Percentiles rank a stretch among this genome's conserved stretches.
Evolutionary conservation across 2,797 vertebrate genomes (phyloP).

Genomic region (Dryobates pubescens): DNA sequence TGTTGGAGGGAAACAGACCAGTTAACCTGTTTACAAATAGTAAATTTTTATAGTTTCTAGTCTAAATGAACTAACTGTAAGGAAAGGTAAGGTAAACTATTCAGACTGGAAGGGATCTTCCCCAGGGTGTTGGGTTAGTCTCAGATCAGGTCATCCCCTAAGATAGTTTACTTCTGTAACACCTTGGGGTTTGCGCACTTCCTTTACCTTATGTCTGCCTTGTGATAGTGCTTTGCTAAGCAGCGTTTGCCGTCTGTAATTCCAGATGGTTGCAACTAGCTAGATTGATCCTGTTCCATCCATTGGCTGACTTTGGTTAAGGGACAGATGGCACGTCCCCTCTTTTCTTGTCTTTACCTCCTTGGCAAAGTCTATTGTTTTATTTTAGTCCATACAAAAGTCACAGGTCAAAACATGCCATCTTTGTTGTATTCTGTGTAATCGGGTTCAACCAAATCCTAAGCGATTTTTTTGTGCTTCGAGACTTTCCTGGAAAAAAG

Average conservation of each 20-base stretch:
- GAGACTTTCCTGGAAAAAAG: background rate
- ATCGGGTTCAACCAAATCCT: background rate
- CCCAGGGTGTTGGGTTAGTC: background rate
- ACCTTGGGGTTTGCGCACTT: background rate
- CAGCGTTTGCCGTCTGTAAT: conserved; percentile 63
- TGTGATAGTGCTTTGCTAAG: conserved; percentile 63
- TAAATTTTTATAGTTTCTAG: background rate
- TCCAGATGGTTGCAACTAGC: conserved; percentile 72
- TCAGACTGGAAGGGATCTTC: background rate
- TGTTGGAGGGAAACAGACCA: too few relatives aligned
- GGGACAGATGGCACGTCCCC: conserved; percentile 60
- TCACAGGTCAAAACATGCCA: conserved; percentile 1
- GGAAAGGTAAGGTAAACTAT: background rate
- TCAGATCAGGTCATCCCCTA: background rate
- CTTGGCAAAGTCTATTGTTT: conserved; percentile 42
- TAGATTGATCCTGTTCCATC: conserved; percentile 61
- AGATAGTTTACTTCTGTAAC: conserved; percentile 3
- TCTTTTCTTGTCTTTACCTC: conserved; percentile 52
- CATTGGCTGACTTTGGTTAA: conserved; percentile 65
- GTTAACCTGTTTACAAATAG: too few relatives aligned
- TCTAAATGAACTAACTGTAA: background rate
- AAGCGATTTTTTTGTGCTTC: background rate
- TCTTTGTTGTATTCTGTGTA: background rate
- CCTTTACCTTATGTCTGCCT: conserved; percentile 46
- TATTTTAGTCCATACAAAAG: conserved; percentile 29